Evolutionary conservation across 2,113 vertebrate genomes (phyloP), one percentile per base, ranked within the genome.

Genomic region (human (Homo sapiens)): DNA sequence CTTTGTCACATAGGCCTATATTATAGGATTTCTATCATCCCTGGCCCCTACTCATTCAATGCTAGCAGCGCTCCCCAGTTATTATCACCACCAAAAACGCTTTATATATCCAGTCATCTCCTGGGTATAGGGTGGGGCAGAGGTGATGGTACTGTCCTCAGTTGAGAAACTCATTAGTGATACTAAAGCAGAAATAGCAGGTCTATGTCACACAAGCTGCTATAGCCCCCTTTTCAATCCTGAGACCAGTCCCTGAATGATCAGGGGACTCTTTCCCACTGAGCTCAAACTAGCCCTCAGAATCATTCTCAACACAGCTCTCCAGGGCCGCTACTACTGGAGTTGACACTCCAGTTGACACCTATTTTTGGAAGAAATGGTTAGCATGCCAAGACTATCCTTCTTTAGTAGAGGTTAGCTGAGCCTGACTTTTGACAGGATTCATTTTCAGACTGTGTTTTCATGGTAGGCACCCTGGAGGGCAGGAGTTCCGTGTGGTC

Each of bases 311-410:
- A 32, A 30, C 85, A 61, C 40, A 70, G 13, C 48, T 68, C 35
- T 43, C 45, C 12, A n/a, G 73, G 13, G 72, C 25, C 48, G 45
- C 50, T 32, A 6, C 25, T 20, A 2, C 43, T 40, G 5, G 52
- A 45, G 72, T 0, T 5, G 10, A 35, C 22, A 2, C 35, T 35
- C 50, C 6, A 0, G 12, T 1, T 9, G 70, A 40, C 14, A 1
- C 30, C 35, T 20, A 0, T 32, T 50, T 79, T 38, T 17, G 48
- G 45, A 32, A 76, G 83, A 40, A 78, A 30, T 20, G 17, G 4
- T 43, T 38, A 61, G 23, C 5, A 3, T 27, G 43, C 75, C 72
- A 76, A 43, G 23, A 55, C 17, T n/a, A 12, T n/a, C 43, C 20
- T 50, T 64, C 35, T 52, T 73, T 9, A 25, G n/a, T 30, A 40